Percentiles rank a stretch among this genome's conserved stretches.
Evolutionary conservation across 2,888 invertebrate genomes (phyloP).

Genomic region (Cheilosia impressa): DNA sequence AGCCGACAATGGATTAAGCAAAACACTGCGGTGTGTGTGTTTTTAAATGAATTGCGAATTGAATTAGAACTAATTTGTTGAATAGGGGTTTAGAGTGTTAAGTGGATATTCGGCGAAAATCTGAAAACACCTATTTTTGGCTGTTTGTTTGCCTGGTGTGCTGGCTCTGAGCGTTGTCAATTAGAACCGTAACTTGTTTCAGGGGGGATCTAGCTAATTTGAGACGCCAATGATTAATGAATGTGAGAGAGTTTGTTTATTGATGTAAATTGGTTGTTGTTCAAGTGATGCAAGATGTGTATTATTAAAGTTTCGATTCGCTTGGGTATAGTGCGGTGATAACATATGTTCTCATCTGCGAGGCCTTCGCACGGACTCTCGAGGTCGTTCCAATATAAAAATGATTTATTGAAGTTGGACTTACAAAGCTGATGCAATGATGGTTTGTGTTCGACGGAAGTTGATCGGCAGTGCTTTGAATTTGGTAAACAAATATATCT

Average conservation of each 20-base stretch:
- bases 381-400: not conserved
- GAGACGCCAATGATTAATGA: constrained; percentile 46
- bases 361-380: not conserved
- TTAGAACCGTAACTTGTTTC: constrained; percentile 22
- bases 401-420: not conserved
- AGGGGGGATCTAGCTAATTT: constrained; percentile 30
- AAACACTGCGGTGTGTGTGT: not conserved
- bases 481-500: no score
- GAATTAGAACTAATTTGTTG: constrained; percentile 31
- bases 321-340: constrained; percentile 9
- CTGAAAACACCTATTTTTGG: constrained; percentile 19
- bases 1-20: not conserved
- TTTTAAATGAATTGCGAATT: constrained; percentile 22
- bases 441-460: no score
- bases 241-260: constrained; percentile 31
- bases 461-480: no score
- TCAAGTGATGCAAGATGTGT: constrained; percentile 41
- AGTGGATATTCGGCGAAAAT: not conserved
- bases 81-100: not conserved
- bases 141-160: not conserved
- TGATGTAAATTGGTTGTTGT: constrained; percentile 33
- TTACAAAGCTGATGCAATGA: no score
- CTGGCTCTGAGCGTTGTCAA: constrained; percentile 15
- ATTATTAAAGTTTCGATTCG: constrained; percentile 36
- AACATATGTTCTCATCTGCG: constrained; percentile 10